Base-by-base conservation (phyloP, 2,113 vertebrate genomes). In the Alouatta palliata region DNA sequence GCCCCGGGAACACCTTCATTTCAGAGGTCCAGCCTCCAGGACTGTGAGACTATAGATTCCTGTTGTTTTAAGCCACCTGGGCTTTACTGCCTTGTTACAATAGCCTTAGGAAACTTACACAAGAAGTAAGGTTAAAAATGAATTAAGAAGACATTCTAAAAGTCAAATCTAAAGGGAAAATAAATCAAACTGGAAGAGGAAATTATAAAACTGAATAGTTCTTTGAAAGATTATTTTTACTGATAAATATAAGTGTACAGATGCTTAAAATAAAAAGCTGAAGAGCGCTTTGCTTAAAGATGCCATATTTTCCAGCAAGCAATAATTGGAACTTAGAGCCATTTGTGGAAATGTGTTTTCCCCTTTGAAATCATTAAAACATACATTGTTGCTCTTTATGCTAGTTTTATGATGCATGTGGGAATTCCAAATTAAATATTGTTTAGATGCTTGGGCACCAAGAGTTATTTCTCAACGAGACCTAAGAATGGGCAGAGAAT, bases 361-460 rank as follows among this genome's bases (percentile, higher is more conserved):
- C 32, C 52, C 92, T 97, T 95, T 13, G 0, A 85, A 75, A 70
- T 30, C 58, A 90, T 97, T 97, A 97, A 95, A 95, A 27, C 47
- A 77, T 92, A 87, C 27, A 76, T 85, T 91, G 54, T 94, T 92
- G 61, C 90, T 95, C 16, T 96, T 97, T 89, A 90, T 95, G 82
- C 82, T 95, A 73, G 85, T 94, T 95, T 97, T 97, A 90, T 96
- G 87, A 94, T 91, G 87, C 81, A 93, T 91, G 71, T 81, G 10
- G 0, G 61, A 92, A 91, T 97, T 96, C 64, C 54, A 94, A 97
- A 95, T 96, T 98, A 95, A 95, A 87, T 95, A 97, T 68, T 96
- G 64, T 90, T 95, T 97, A 95, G 95, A 87, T 76, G 43, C n/a
- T 84, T 96, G 61, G 64, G 52, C 35, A 83, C 58, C 43, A 86